A percentile compares a stretch with the other conserved stretches of the same genome.
These are phyloP conservation scores for Papilio aristodemus DNA, from an alignment of 1,140 invertebrate genomes.

Conservation along the genomic window DNA sequence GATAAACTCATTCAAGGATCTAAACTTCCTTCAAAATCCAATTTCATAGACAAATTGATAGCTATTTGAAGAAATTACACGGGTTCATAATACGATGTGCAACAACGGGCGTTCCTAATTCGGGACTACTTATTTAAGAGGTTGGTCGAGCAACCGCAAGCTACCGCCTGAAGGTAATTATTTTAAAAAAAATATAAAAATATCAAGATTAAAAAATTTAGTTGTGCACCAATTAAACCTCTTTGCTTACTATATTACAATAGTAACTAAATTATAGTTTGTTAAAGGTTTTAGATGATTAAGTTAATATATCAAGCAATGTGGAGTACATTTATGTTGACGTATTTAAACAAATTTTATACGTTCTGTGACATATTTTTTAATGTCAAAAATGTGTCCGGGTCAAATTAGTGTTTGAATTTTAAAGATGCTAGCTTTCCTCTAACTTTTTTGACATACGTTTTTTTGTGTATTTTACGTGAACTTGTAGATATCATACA, in stretches of 20 bases:
- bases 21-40: slow-evolving; percentile 36
- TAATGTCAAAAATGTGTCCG: too few species aligned
- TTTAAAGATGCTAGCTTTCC: not conserved
- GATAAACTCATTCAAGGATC: not conserved
- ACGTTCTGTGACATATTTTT: too few species aligned
- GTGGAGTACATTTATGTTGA: too few species aligned
- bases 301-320: too few species aligned
- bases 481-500: not conserved
- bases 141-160: slow-evolving; percentile 52
- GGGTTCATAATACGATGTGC: slow-evolving; percentile 50
- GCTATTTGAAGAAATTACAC: slow-evolving; percentile 67
- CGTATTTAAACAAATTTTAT: too few species aligned
- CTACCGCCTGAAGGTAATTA: slow-evolving; percentile 45
- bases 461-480: not conserved
- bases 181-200: slow-evolving; percentile 36
- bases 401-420: not conserved
- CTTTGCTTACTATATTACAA: too few species aligned
- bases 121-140: slow-evolving; percentile 49
- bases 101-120: slow-evolving; percentile 63
- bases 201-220: not conserved
- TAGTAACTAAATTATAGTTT: too few species aligned
- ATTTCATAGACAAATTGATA: slow-evolving; percentile 62
- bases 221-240: too few species aligned
- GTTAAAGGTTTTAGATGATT: too few species aligned
- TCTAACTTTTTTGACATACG: not conserved